Evolutionary conservation across 1,140 invertebrate genomes (phyloP), one percentile per base, ranked within the genome.

Genomic region (Probaryconus sp.): DNA sequence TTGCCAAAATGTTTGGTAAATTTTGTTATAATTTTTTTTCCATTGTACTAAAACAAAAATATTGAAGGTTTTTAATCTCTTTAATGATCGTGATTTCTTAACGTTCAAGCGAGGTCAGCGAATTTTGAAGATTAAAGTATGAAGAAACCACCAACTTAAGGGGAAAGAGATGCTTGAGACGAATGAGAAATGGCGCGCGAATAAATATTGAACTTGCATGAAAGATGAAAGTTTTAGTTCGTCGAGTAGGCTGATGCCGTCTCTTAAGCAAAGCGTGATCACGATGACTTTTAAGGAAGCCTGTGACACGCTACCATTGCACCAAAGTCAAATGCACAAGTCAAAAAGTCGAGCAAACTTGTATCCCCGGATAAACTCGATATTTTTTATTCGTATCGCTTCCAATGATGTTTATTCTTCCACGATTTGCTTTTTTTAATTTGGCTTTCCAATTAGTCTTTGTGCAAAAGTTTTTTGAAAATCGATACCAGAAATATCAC

Each of bases 161-260:
- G n/a, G n/a, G n/a, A n/a, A 20, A 10, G 45, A 45, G 18, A 38
- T 48, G 14, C 21, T 38, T 24, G 10, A 38, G 56, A 40, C 43
- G 35, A 48, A 61, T 61, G 58, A 61, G 26, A 38, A 61, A 50
- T 61, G 33, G 11, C 43, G 24, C 33, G 18, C 21, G 58, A 40
- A 50, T 61, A 61, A 50, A 61, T 61, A 61, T 61, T 61, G 45
- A 50, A 60, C 40, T 47, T 47, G 30, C 9, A 37, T 28, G 40
- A 30, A 47, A 47, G 42, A 60, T 37, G 55, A 33, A 35, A 45
- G 30, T 58, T 37, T 9, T 4, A 24, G 18, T 56, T 37, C 40
- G 33, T n/a, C 28, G 33, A 14, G 43, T 28, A 33, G 40, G 20
- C n/a, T n/a, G n/a, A n/a, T n/a, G n/a, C n/a, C 5, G n/a, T 18